A percentile compares a stretch with the other conserved stretches of the same genome.
Conservation (phyloP, 2,888 invertebrate species). For the Sarcophaga subvicina region DNA sequence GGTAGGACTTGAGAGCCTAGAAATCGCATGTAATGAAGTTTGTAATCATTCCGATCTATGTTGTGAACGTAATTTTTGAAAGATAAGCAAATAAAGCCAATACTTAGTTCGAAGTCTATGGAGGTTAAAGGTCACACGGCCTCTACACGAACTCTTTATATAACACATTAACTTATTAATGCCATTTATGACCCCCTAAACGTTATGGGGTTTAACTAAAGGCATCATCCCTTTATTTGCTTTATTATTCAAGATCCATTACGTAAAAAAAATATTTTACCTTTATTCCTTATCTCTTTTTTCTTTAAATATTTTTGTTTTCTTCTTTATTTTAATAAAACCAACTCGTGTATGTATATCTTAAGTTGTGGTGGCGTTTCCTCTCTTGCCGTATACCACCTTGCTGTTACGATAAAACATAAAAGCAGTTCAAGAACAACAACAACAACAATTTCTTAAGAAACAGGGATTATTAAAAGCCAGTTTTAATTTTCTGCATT, state of each 20-base stretch:
- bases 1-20: no score
- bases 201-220: neutral
- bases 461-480: constrained; percentile 76
- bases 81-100: no score
- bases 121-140: no score
- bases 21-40: no score
- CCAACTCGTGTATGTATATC: constrained; percentile 28
- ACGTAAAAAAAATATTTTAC: neutral
- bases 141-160: no score
- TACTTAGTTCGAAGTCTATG: no score
- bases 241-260: constrained; percentile 11
- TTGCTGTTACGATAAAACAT: constrained; percentile 17
- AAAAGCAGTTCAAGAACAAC: neutral
- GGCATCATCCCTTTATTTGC: constrained; percentile 8
- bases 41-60: no score
- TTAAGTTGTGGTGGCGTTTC: constrained; percentile 14
- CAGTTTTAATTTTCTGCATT: constrained; percentile 79
- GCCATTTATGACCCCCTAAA: no score
- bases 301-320: constrained; percentile 49
- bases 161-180: no score
- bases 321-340: constrained; percentile 23
- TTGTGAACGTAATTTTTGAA: no score
- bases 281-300: constrained; percentile 48
- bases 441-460: constrained; percentile 1
- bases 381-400: neutral